Evolutionary conservation across 2,113 vertebrate species (phyloP), one percentile per base, ranked within the genome.

Genomic region (Orcinus orca): DNA sequence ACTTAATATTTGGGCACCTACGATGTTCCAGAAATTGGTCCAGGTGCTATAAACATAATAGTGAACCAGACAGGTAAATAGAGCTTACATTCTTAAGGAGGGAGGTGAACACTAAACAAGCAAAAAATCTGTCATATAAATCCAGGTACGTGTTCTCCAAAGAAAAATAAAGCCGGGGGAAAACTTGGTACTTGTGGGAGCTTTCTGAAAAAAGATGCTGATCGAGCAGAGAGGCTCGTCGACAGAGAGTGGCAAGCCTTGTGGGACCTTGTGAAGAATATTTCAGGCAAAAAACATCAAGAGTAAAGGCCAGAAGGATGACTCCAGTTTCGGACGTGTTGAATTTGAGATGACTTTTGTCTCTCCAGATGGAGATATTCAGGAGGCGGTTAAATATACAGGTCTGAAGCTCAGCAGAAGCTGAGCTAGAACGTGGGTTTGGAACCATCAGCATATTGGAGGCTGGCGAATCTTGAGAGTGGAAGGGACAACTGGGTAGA

Each of bases 1-100:
- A 87, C 26, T 95, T 92, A 88, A 29, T 71, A 94, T 90, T 26
- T 91, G n/a, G 29, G 53, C 8, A 95, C 1, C 63, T 74, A 85
- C n/a, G 33, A 55, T 65, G 36, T 65, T 90, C 63, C 23, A 83
- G 31, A 95, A 93, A 71, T 68, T 73, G 53, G 29, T 62, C 55
- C 58, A 86, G 60, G 33, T 70, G 12, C 29, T 67, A 41, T 12
- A 65, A 90, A 63, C 9, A 65, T 26, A 67, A 83, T 20, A 63
- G 11, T 79, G 89, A 94, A 91, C 15, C 4, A 65, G 29, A 85
- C 3, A 86, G 80, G 89, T 31, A 77, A 86, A n/a, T 0, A 44
- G 29, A 95, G 33, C 7, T 90, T 63, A 25, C 20, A 67, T 41
- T 47, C 25, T 70, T 60, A 63, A 21, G 15, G 58, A 17, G 36